These are phyloP conservation scores for Brachyrhaphis roseni DNA, from an alignment of 2,797 vertebrate genomes.

Conservation along the genomic window DNA sequence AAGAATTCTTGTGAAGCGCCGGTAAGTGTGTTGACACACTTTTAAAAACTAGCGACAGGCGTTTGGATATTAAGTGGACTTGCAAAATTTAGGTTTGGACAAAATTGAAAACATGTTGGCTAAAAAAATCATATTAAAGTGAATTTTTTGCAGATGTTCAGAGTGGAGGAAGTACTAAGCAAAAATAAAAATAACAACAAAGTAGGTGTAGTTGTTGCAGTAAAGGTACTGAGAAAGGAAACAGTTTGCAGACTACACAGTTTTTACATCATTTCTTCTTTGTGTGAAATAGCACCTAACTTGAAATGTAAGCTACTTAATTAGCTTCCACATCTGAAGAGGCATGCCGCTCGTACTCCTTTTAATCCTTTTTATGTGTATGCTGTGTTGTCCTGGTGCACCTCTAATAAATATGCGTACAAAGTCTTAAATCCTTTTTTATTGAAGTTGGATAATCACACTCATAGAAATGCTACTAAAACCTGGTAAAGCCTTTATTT, in stretches of 20 bases:
- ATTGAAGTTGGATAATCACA: neutral
- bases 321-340: slow-evolving; percentile 2
- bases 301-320: neutral
- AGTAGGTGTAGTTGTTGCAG: neutral
- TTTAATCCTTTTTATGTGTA: neutral
- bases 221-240: neutral
- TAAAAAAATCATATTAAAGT: neutral
- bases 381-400: neutral
- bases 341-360: neutral
- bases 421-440: neutral
- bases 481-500: neutral
- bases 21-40: neutral
- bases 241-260: neutral
- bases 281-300: neutral
- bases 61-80: neutral
- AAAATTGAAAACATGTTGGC: neutral
- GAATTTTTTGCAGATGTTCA: neutral
- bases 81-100: neutral
- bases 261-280: neutral
- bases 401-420: neutral
- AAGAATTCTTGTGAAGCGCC: neutral
- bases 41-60: neutral
- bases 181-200: neutral
- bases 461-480: neutral
- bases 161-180: neutral